Evolutionary conservation across 2,888 invertebrate genomes (phyloP).

Genomic region (Amiota communis): DNA sequence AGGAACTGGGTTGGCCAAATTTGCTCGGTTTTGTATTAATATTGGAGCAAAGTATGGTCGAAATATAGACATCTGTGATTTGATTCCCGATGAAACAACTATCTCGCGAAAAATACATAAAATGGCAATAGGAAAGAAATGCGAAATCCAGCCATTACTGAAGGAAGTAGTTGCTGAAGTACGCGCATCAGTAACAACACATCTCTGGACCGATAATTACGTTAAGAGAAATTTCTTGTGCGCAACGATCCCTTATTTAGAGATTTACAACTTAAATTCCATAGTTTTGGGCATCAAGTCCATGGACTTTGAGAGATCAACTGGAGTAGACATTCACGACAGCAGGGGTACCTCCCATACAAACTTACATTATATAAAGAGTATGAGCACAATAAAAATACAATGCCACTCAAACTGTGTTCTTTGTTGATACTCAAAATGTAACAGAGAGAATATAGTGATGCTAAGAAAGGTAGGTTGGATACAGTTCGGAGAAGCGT

Average conservation of each 20-base stretch:
- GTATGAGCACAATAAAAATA: no score
- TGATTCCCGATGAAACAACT: slow-evolving; percentile 39
- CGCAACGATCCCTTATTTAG: slow-evolving; percentile 35
- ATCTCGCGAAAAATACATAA: slow-evolving; percentile 16
- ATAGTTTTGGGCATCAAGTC: slow-evolving; percentile 35
- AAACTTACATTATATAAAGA: no score
- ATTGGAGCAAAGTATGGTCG: slow-evolving; percentile 40
- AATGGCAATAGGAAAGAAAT: neutral
- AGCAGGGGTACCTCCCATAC: no score
- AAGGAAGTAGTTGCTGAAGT: slow-evolving; percentile 34
- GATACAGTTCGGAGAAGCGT: no score
- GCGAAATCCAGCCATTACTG: slow-evolving; percentile 19
- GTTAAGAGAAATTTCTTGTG: slow-evolving; percentile 34
- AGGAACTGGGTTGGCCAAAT: slow-evolving; percentile 29
- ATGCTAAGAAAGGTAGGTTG: no score
- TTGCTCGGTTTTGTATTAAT: slow-evolving; percentile 35
- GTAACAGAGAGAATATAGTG: no score
- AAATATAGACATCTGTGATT: slow-evolving; percentile 36
- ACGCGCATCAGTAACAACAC: slow-evolving; percentile 36
- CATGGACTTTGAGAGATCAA: slow-evolving; percentile 37
- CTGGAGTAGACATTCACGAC: slow-evolving; percentile 33
- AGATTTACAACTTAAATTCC: slow-evolving; percentile 32
- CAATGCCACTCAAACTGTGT: no score
- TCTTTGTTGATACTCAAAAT: no score
- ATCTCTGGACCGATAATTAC: slow-evolving; percentile 36